Conservation (phyloP, 1,140 invertebrate species). For the Hetaerina americana region DNA sequence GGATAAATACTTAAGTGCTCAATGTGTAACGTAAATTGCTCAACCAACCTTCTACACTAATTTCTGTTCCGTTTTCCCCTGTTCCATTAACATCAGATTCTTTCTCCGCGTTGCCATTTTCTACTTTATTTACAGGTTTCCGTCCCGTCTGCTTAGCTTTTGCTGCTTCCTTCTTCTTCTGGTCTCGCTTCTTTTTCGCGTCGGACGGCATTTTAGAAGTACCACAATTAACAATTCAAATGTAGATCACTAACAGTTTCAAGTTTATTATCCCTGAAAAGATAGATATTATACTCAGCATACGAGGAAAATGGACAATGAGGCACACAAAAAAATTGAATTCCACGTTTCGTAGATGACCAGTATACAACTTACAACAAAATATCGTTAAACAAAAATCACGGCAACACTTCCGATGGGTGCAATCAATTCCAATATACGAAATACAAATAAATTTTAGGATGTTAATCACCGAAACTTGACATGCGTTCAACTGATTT, state of each 20-base stretch:
- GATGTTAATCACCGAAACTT: not conserved
- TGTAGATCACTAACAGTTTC: not conserved
- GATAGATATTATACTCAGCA: not conserved
- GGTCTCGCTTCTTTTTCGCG: conserved; percentile 91
- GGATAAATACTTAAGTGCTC: too few relatives aligned
- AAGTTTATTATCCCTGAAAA: not conserved
- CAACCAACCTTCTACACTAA: conserved; percentile 21
- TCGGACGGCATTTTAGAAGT: conserved; percentile 75
- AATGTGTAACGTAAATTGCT: too few relatives aligned
- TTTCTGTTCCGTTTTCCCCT: conserved; percentile 20
- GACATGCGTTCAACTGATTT: not conserved
- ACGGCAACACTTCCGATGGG: not conserved
- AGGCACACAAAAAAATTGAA: not conserved
- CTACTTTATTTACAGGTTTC: conserved; percentile 23
- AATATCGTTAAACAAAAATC: not conserved
- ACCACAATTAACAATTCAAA: not conserved
- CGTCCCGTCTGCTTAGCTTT: conserved; percentile 60
- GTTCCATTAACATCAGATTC: conserved; percentile 30
- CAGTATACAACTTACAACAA: not conserved
- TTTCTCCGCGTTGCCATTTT: conserved; percentile 32
- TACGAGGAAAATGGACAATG: not conserved
- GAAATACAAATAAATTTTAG: not conserved
- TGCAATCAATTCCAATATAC: not conserved
- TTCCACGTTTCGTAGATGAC: not conserved
- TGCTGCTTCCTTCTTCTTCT: conserved; percentile 92